Percentiles rank a stretch among this genome's conserved stretches.
Evolutionary conservation across 2,113 vertebrate genomes (phyloP).

Genomic region (Atherinomorus stipes): DNA sequence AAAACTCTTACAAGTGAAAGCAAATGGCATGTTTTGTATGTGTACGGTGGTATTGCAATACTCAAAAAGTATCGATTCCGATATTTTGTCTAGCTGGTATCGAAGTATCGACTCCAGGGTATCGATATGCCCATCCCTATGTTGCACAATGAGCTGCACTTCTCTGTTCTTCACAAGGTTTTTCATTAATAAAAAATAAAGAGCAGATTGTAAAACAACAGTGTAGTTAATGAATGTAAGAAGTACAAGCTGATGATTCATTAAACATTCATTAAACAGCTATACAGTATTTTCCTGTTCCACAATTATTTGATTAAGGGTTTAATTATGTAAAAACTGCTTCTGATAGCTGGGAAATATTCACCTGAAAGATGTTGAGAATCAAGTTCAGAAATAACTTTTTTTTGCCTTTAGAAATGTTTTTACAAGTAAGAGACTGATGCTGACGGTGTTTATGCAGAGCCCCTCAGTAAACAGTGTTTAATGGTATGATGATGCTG

Average conservation of each 20-base stretch:
- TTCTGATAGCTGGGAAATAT: constrained; percentile 33
- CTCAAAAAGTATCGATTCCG: no score
- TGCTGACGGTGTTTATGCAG: not conserved
- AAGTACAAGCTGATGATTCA: no score
- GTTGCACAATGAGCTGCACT: not conserved
- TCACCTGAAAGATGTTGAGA: not conserved
- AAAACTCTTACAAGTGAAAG: no score
- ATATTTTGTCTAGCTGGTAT: no score
- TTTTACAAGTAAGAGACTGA: not conserved
- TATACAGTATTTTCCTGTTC: not conserved
- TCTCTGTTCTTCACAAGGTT: not conserved
- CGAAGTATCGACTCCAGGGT: no score
- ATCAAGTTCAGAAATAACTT: no score
- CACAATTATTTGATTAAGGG: not conserved
- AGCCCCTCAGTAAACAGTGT: not conserved
- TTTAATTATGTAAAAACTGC: not conserved
- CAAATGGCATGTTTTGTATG: no score
- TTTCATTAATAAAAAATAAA: not conserved
- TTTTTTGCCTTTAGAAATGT: no score
- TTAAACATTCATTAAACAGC: not conserved
- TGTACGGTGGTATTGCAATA: no score
- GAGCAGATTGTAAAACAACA: not conserved
- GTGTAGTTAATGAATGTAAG: not conserved
- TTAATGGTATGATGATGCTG: not conserved
- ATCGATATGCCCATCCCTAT: no score